Evolutionary conservation across 2,888 invertebrate species (phyloP).

Genomic region (Cepaea hortensis): DNA sequence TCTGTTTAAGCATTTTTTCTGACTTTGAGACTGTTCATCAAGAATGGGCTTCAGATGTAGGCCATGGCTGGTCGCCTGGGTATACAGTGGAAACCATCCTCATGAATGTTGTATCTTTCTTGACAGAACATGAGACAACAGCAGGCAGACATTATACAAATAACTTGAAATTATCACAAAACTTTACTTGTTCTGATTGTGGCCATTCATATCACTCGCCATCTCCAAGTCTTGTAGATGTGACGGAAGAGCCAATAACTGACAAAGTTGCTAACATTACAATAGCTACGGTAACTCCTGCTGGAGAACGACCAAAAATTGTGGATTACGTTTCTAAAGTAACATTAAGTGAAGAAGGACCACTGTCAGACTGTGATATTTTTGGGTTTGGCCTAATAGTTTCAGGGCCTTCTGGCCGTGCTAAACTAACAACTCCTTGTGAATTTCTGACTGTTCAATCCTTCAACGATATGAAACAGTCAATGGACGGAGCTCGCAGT

Average conservation of each 20-base stretch:
- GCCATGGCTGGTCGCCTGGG: constrained; percentile 68
- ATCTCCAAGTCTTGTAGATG: constrained; percentile 58
- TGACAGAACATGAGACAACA: constrained; percentile 64
- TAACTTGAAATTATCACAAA: constrained; percentile 61
- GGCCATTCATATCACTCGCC: constrained; percentile 66
- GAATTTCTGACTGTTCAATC: constrained; percentile 64
- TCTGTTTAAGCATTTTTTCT: constrained; percentile 69
- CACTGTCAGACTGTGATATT: constrained; percentile 58
- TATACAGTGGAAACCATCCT: constrained; percentile 69
- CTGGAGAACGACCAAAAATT: constrained; percentile 52
- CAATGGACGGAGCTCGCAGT: constrained; percentile 63
- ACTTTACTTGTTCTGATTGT: constrained; percentile 64
- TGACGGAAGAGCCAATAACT: background rate
- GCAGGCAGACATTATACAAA: constrained; percentile 53
- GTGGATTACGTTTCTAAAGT: constrained; percentile 67
- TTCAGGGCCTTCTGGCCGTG: constrained; percentile 61
- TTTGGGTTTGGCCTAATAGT: constrained; percentile 66
- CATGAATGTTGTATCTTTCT: constrained; percentile 66
- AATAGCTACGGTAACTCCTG: constrained; percentile 34
- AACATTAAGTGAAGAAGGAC: constrained; percentile 53
- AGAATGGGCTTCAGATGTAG: constrained; percentile 68
- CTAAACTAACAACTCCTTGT: constrained; percentile 66
- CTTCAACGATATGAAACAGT: constrained; percentile 65
- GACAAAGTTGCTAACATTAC: background rate
- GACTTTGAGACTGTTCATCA: constrained; percentile 67